Base-by-base conservation (phyloP, 2,113 vertebrate species). In the Lucifuga dentata region DNA sequence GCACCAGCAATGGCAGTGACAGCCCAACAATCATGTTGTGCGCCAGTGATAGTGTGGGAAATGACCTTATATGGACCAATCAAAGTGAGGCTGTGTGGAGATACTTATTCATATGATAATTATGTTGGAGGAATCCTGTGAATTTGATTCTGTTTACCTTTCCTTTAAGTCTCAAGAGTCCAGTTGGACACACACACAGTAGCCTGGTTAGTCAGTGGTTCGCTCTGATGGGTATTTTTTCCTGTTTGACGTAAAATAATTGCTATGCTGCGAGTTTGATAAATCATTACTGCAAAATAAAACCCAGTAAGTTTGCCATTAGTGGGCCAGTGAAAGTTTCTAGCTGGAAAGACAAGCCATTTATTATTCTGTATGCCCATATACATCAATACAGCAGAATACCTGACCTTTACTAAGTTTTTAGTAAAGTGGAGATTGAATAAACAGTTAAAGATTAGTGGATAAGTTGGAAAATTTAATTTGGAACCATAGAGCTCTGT, bases 101-200 rank as follows among this genome's bases (percentile, higher is more conserved):
- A 76, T 70, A 56, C 66, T 51, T 73, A 89, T 91, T 90, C 84
- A 86, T 88, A 84, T 89, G 89, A 84, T 90, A 91, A 89, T 89
- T n/a, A 53, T 55, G 41, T 64, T 26, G 51, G 70, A 73, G 80
- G 78, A 87, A 85, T 82, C 57, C 68, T 13, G 53, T 80, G 72
- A 57, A 43, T 74, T 79, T 52, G 70, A 40, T 67, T 71, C 61
- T 80, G 62, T 76, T 81, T 64, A 59, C 68, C 45, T 56, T 80
- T 76, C 44, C 57, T 65, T 66, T 58, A 52, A 68, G 53, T 50
- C 66, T 38, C 11, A 0, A 51, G 33, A 21, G 52, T 46, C 56
- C 71, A 45, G 63, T 43, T 66, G 67, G 63, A 56, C 73, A 53
- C 60, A 19, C 48, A 62, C 44, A 46, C 44, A 43, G 26, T 29